phyloP scores from a whole-genome alignment of 2,888 invertebrate genomes.

The Caenorhabditis sp. region DNA sequence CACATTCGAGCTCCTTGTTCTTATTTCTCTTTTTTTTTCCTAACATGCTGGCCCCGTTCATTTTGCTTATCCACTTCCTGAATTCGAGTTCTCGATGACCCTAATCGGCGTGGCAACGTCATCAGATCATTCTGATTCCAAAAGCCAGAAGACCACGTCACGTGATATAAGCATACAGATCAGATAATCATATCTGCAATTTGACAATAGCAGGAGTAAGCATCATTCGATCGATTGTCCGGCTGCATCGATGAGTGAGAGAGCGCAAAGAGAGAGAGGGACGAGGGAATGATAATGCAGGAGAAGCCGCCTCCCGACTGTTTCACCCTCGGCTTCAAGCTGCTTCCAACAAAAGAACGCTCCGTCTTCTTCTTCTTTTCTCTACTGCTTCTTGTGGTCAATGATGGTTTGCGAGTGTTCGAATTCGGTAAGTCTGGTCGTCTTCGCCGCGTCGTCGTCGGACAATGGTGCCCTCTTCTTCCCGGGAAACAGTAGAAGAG shows the following conservation, averaged over 20 bases:
- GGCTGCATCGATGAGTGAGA: background rate
- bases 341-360: slow-evolving; percentile 16
- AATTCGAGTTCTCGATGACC: slow-evolving; percentile 43
- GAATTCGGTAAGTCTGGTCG: slow-evolving; percentile 39
- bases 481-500: slow-evolving; percentile 41
- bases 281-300: background rate
- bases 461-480: slow-evolving; percentile 45
- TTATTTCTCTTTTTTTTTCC: too few species aligned
- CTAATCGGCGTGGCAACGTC: slow-evolving; percentile 46
- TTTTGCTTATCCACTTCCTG: background rate
- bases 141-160: background rate
- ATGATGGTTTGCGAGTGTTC: slow-evolving; percentile 32
- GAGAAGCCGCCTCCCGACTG: slow-evolving; percentile 1
- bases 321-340: background rate
- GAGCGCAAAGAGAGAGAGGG: background rate
- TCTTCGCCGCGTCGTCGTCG: slow-evolving; percentile 3
- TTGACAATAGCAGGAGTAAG: background rate
- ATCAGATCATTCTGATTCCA: slow-evolving; percentile 23
- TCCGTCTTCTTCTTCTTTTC: too few species aligned
- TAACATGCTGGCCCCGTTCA: background rate
- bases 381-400: slow-evolving; percentile 21
- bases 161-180: too few species aligned
- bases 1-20: too few species aligned
- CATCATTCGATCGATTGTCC: background rate
- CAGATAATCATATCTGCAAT: slow-evolving; percentile 1